phyloP scores from a whole-genome alignment of 2,797 vertebrate species.

The Helostoma temminkii region DNA sequence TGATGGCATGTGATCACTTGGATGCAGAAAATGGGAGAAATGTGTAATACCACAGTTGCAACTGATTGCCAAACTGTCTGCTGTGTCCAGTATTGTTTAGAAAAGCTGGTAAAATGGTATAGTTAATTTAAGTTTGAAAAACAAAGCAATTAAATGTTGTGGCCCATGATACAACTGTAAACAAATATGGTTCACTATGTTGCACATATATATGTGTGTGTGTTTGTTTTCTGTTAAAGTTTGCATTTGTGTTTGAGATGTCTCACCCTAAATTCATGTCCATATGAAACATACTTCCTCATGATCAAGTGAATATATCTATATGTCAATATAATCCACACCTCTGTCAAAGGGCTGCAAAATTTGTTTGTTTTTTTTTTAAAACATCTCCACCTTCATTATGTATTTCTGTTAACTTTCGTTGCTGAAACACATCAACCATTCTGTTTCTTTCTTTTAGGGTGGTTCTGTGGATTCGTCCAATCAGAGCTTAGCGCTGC shows the following conservation, averaged over 20 bases:
- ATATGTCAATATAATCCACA: conserved; percentile 30
- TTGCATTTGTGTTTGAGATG: neutral
- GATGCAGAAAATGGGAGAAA: conserved; percentile 43
- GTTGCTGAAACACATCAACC: conserved; percentile 16
- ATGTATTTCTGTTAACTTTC: conserved; percentile 54
- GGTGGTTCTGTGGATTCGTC: conserved; percentile 96
- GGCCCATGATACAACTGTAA: neutral
- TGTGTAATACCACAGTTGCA: no score
- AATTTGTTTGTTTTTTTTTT: conserved; percentile 38
- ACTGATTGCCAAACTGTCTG: neutral
- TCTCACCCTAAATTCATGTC: neutral
- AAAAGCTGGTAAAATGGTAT: neutral
- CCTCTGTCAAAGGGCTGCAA: neutral
- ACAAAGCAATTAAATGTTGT: neutral
- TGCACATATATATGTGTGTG: no score
- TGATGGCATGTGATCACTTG: conserved; percentile 48
- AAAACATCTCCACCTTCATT: conserved; percentile 47
- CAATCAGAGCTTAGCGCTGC: conserved; percentile 94
- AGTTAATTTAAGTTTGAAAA: neutral
- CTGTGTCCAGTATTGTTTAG: neutral
- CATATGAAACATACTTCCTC: neutral
- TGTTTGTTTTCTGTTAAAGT: no score
- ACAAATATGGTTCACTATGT: no score
- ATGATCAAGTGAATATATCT: neutral
- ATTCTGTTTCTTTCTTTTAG: conserved; percentile 81